These are phyloP conservation scores for Megaustenia siamemsis DNA, from an alignment of 2,888 invertebrate genomes.

Conservation along the genomic window DNA sequence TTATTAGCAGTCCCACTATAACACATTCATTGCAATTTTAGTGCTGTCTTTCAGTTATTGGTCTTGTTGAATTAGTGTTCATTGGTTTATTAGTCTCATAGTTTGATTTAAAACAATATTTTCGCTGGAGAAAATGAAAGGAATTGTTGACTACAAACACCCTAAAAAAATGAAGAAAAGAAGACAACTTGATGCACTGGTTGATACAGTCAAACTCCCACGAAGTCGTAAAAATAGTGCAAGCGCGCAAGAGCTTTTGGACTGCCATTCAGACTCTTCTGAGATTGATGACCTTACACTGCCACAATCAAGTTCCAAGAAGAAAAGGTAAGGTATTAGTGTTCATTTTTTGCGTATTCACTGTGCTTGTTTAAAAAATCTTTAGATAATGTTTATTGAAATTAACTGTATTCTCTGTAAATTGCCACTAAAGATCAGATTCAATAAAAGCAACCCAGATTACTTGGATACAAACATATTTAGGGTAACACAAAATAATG, in stretches of 20 bases:
- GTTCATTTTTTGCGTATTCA: background rate
- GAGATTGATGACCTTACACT: constrained; percentile 43
- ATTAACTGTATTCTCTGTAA: no score
- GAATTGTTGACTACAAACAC: constrained; percentile 36
- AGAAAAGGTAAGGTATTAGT: constrained; percentile 41
- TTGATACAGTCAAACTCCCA: constrained; percentile 49
- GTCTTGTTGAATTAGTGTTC: no score
- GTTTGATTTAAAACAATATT: background rate
- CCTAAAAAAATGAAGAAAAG: constrained; percentile 53
- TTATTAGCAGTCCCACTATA: no score
- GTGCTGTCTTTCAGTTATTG: no score
- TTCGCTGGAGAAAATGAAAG: constrained; percentile 17
- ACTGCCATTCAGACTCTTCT: constrained; percentile 47
- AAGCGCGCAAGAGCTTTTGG: constrained; percentile 48
- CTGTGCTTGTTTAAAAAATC: background rate
- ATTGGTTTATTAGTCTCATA: no score
- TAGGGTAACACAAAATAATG: no score
- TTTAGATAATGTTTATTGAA: no score
- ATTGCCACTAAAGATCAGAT: no score
- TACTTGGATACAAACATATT: no score
- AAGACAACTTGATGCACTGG: constrained; percentile 50
- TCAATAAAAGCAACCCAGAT: no score
- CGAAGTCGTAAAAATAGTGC: constrained; percentile 46
- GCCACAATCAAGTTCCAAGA: background rate
- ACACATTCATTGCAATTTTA: no score